A percentile compares a stretch with the other conserved stretches of the same genome.
phyloP scores from a whole-genome alignment of 2,113 vertebrate genomes.

The Aptenodytes forsteri region DNA sequence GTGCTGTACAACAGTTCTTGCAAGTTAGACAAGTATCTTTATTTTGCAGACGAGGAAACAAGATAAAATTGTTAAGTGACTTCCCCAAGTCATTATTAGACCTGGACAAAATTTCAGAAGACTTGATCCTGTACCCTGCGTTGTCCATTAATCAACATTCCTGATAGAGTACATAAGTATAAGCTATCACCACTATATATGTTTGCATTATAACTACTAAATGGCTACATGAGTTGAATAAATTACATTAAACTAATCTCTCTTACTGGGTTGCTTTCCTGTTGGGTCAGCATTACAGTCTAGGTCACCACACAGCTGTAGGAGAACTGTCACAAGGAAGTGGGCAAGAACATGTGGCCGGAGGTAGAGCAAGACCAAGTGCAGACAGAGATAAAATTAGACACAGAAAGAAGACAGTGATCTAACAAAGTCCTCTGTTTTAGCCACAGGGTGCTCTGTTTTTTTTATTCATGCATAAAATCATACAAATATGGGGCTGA shows the following conservation, averaged over 20 bases:
- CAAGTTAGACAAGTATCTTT: not conserved
- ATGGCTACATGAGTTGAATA: not conserved
- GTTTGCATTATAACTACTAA: not conserved
- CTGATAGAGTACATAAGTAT: not conserved
- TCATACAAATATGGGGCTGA: not conserved
- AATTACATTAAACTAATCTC: not conserved
- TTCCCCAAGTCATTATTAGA: not conserved
- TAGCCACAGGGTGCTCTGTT: not conserved
- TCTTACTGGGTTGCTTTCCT: conserved; percentile 9
- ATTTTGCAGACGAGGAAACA: not conserved
- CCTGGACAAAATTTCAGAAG: not conserved
- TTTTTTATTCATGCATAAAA: not conserved
- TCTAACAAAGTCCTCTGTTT: not conserved
- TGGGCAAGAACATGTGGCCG: conserved; percentile 11
- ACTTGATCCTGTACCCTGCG: not conserved
- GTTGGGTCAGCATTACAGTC: conserved; percentile 1
- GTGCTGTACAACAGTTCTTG: not conserved
- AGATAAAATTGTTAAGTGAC: not conserved
- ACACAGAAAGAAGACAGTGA: not conserved
- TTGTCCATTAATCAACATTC: not conserved
- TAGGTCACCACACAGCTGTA: conserved; percentile 33
- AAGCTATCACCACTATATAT: not conserved
- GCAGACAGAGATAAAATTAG: conserved; percentile 33
- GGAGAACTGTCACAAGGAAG: conserved; percentile 38
- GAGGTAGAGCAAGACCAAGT: conserved; percentile 16